Base-by-base conservation (phyloP, 2,888 invertebrate species). In the Cantharis rustica region DNA sequence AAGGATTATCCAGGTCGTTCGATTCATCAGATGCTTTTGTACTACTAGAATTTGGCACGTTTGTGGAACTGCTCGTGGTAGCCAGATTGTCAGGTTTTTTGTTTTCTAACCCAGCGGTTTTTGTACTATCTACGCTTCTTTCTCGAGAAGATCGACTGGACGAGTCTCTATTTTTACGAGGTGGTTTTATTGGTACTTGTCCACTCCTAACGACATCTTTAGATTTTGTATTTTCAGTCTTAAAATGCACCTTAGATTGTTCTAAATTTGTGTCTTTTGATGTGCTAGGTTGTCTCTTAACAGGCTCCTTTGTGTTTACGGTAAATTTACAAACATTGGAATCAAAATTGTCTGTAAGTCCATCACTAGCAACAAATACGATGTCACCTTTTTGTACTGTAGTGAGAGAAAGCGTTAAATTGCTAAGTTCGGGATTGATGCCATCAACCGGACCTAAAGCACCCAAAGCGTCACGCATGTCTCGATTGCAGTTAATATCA, bases 241-340 rank as follows among this genome's bases (percentile, higher is more conserved):
- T 27, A 61, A 26, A 13, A 61, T 16, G 16, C 13, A 66, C 64
- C 13, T 66, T 66, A 3, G 64, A 20, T 47, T n/a, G 47, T 47
- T 47, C 47, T 47, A n/a, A 47, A 47, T 47, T 47, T n/a, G 47
- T 47, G 47, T 47, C 47, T 47, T 47, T 47, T 27, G 71, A 11
- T 27, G 75, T 16, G 72, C 20, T 23, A 15, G 17, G 16, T 47
- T 47, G 47, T 27, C 87, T 76, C 87, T 88, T 84, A 84, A 84
- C 79, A 86, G 89, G 61, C 86, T 87, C 66, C 85, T 81, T 82
- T 4, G 83, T 80, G 75, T 86, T 87, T 4, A 92, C 90, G 5
- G 96, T 95, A 85, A 96, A 95, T 88, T 95, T 95, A 26, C 96
- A 96, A 75, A 97, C 96, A 27, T 96, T 96, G 0, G 96, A 96